A percentile compares a stretch with the other conserved stretches of the same genome.
phyloP scores from a whole-genome alignment of 2,113 vertebrate genomes.

The Crotophaga sulcirostris region DNA sequence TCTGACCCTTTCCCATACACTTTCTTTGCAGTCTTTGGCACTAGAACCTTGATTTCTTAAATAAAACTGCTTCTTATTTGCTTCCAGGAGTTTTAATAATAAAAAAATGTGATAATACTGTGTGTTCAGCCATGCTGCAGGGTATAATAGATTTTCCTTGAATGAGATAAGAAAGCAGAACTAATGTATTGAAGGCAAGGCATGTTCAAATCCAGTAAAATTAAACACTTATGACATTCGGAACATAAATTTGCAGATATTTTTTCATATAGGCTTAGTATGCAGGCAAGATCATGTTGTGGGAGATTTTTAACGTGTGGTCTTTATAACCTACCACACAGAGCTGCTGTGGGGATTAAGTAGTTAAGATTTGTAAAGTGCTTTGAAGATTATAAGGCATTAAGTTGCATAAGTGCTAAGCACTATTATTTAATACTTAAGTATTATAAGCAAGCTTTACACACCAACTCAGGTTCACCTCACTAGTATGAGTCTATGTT shows the following conservation, averaged over 20 bases:
- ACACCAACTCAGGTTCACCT: background rate
- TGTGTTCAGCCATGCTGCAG: background rate
- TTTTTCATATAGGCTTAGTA: background rate
- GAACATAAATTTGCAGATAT: background rate
- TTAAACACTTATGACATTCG: background rate
- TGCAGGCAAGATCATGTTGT: background rate
- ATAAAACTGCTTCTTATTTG: background rate
- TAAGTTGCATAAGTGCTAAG: constrained; percentile 60
- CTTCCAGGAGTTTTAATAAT: background rate
- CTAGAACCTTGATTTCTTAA: background rate
- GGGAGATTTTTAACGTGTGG: background rate
- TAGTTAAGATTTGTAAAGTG: constrained; percentile 41
- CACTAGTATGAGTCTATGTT: background rate
- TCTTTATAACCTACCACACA: background rate
- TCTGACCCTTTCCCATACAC: background rate
- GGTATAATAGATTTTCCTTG: background rate
- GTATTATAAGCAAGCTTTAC: background rate
- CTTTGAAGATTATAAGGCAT: constrained; percentile 54
- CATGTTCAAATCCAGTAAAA: background rate
- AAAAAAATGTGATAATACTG: background rate
- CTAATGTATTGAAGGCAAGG: background rate
- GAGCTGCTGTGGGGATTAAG: constrained; percentile 31
- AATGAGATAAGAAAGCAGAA: background rate
- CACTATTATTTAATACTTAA: constrained; percentile 48
- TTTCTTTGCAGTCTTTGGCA: background rate